Base-by-base conservation (phyloP, 2,113 vertebrate genomes). In the Lethenteron camtschaticum region DNA sequence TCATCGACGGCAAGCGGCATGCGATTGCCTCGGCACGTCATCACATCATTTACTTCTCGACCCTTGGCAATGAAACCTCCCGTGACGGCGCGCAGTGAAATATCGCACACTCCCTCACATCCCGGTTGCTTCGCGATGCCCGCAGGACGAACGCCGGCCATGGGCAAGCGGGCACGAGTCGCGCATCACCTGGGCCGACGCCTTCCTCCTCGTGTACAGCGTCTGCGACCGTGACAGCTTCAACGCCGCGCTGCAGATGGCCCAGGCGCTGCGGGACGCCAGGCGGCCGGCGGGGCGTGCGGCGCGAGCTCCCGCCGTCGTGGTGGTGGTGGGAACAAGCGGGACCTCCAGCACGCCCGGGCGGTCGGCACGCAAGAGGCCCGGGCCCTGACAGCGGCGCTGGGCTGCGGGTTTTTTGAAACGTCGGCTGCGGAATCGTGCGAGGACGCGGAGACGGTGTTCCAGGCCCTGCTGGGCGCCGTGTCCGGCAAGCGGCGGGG, bases 201-300 rank as follows among this genome's bases (percentile, higher is more conserved):
- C 79, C 5, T 75, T 81, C 18, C 76, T 80, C 55, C 73, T 80
- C 16, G 78, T 80, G 68, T 81, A 81, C 73, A 81, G 80, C 76
- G 80, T 81, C 71, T 80, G 79, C 6, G 77, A 81, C 75, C 78
- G 77, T 11, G 56, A 72, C n/a, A 81, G 80, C 66, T 80, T 81
- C 16, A 72, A 77, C 9, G 79, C 79, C 70, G 77, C 77, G 20
- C 73, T 70, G 9, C 76, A 77, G 68, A 79, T 80, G 74, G 74
- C 79, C 41, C 76, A 74, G 70, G 72, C 76, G 41, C 76, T 81
- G 72, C 75, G 76, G 1, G 74, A 75, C 9, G 68, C 74, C 4
- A 77, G 74, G 69, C 77, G 76, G 59, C 69, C 71, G 10, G 73
- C 74, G 1, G 68, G 73, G 3, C 69, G 73, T 1, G 58, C 72